phyloP scores from a whole-genome alignment of 2,797 vertebrate species.

The Tapera naevia region DNA sequence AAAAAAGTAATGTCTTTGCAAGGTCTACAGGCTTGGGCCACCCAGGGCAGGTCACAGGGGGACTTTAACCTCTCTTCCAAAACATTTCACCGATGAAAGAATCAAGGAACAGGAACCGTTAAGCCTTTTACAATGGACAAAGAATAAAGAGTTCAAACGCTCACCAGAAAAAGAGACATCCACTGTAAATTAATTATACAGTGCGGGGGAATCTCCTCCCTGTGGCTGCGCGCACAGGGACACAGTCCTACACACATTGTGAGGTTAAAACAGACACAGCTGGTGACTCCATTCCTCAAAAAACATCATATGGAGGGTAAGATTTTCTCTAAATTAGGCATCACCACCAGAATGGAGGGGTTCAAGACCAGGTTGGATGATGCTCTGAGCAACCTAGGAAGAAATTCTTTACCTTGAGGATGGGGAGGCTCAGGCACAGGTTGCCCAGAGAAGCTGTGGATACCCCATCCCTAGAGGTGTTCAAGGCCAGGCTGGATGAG shows the following conservation, averaged over 20 bases:
- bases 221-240: neutral
- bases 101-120: constrained; percentile 55
- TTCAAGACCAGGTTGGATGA: too few relatives aligned
- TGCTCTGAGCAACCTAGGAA: too few relatives aligned
- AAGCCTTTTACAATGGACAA: constrained; percentile 54
- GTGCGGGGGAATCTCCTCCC: neutral
- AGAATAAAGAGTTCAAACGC: constrained; percentile 52
- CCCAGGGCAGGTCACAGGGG: constrained; percentile 67
- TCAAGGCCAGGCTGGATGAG: too few relatives aligned
- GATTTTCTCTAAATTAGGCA: fast-evolving
- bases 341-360: fast-evolving
- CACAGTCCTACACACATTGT: neutral
- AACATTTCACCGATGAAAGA: constrained; percentile 56
- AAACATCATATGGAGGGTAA: neutral
- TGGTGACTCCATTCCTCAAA: neutral
- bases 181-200: constrained; percentile 29
- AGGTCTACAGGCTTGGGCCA: constrained; percentile 68
- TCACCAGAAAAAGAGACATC: constrained; percentile 40
- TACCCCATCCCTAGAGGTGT: too few relatives aligned
- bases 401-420: too few relatives aligned
- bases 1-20: constrained; percentile 69
- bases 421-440: too few relatives aligned
- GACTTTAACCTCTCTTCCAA: constrained; percentile 64
- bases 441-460: too few relatives aligned
- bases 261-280: neutral